Conservation (phyloP, 2,797 vertebrate species). For the Sebastes kiyomatsui region DNA sequence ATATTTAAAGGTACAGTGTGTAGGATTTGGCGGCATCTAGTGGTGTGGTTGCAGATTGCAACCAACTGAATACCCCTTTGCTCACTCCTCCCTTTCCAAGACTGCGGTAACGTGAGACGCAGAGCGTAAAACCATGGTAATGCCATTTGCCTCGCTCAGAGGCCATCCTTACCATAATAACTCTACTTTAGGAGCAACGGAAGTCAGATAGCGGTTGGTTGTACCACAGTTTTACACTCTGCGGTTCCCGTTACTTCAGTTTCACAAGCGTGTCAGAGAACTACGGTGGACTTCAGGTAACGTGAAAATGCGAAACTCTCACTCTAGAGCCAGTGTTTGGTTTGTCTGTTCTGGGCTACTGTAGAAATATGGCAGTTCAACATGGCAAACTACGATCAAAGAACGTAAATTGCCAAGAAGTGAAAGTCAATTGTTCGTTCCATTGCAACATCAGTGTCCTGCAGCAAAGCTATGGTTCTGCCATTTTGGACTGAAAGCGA, state of each 20-base stretch:
- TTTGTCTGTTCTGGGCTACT: not conserved
- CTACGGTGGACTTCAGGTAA: not conserved
- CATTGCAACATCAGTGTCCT: not conserved
- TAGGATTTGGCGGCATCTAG: not conserved
- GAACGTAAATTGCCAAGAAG: not conserved
- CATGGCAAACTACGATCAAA: too few species aligned
- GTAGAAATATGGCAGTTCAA: not conserved
- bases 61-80: not conserved
- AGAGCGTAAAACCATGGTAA: not conserved
- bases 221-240: not conserved
- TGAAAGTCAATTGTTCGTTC: not conserved
- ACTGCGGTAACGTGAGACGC: not conserved
- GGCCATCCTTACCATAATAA: not conserved
- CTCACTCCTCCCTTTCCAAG: not conserved
- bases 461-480: not conserved
- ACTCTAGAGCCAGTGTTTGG: not conserved
- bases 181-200: not conserved
- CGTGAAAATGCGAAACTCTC: not conserved
- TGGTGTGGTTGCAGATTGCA: too few species aligned
- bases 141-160: rapidly evolving
- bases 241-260: not conserved
- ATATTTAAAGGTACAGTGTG: slow-evolving; percentile 6
- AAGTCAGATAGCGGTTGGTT: not conserved
- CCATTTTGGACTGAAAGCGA: not conserved
- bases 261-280: not conserved